A percentile compares a stretch with the other conserved stretches of the same genome.
Conservation (phyloP, 1,140 invertebrate species). For the Cydia splendana region DNA sequence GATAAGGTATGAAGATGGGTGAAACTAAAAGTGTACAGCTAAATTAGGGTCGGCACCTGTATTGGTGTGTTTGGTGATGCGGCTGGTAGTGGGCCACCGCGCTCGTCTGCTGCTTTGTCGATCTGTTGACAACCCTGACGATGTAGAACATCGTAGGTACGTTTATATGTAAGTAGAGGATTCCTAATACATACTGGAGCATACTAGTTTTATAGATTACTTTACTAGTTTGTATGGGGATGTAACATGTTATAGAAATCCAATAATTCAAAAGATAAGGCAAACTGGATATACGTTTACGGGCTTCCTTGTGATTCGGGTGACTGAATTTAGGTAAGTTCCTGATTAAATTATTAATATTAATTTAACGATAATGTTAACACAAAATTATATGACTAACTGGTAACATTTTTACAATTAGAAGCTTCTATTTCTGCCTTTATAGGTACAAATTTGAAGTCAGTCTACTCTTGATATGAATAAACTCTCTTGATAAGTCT, state of each 20-base stretch:
- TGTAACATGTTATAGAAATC: neutral
- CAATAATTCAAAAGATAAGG: neutral
- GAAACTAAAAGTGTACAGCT: neutral
- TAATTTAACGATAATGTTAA: no score
- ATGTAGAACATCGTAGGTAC: slow-evolving; percentile 24
- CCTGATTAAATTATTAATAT: no score
- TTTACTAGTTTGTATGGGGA: neutral
- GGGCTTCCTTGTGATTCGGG: no score
- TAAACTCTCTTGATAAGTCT: no score
- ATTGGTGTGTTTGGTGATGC: slow-evolving; percentile 74
- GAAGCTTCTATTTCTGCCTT: no score
- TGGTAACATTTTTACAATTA: no score
- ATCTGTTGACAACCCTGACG: slow-evolving; percentile 61
- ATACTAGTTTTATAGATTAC: neutral
- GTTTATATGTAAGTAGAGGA: slow-evolving; percentile 27
- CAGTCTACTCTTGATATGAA: no score
- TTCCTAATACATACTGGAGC: neutral
- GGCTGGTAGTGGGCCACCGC: slow-evolving; percentile 70
- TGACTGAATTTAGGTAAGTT: no score
- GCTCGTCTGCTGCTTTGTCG: slow-evolving; percentile 74
- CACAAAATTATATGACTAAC: no score
- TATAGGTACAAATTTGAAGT: no score
- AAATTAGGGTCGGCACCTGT: slow-evolving; percentile 56
- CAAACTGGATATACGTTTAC: no score
- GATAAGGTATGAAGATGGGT: neutral